Base-by-base conservation (phyloP, 2,888 invertebrate genomes). In the Drosophila lutescens region DNA sequence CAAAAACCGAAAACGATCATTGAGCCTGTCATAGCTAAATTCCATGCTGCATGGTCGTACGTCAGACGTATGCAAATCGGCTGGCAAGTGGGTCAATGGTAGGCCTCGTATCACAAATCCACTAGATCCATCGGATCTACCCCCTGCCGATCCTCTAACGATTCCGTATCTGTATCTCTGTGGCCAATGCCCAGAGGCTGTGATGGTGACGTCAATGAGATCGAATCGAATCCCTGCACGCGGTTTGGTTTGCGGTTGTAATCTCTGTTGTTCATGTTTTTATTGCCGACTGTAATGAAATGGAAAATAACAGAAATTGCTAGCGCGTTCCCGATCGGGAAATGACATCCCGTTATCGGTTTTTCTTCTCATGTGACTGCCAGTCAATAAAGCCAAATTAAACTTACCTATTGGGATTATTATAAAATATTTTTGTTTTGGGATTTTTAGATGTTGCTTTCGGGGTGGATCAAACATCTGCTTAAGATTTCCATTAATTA, bases 221-320 rank as follows among this genome's bases (percentile, higher is more conserved):
- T 46, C 62, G 12, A 55, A 67, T 15, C 43, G 41, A 34, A 34
- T 34, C 34, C 44, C 56, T 69, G 15, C 10, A 32, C 5, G 15
- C 30, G 47, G 30, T 60, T 61, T 41, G 47, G 7, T 60, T 59
- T 41, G 78, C 56, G 78, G 73, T 73, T 71, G 56, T 75, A 77
- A 85, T 87, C 79, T 74, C 32, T 71, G 46, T 55, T 76, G 60
- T 56, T 69, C 32, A 41, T 41, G 26, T 49, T 59, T 46, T 73
- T 77, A 63, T 44, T 66, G 54, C 71, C 78, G 68, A 44, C 78
- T 76, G 72, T 76, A 79, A 80, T 77, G 80, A 86, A 86, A 88
- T 88, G 86, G 85, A 86, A 88, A 85, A 88, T 83, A 79, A 85
- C 79, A 86, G 79, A 86, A 76, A 79, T 67, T 38, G 13, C 34